A percentile compares a stretch with the other conserved stretches of the same genome.
Conservation (phyloP, 2,113 vertebrate genomes). For the Kryptolebias marmoratus region DNA sequence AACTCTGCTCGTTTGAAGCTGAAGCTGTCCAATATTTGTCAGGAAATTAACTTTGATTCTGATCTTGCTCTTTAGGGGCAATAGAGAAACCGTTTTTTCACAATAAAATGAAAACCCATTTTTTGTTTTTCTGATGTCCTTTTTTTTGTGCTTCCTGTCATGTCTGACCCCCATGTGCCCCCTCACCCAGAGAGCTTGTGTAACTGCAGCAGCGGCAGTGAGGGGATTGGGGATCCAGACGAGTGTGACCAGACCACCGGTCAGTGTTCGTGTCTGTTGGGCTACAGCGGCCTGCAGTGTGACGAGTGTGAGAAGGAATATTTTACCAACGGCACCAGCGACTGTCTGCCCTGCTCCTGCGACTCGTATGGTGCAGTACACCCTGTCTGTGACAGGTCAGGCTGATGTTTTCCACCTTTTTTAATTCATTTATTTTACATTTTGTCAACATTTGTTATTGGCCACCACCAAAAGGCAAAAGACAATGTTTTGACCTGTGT, state of each 20-base stretch:
- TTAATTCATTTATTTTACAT: background rate
- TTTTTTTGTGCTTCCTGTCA: background rate
- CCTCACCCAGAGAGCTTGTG: slow-evolving; percentile 48
- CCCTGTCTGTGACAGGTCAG: slow-evolving; percentile 81
- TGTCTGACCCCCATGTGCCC: background rate
- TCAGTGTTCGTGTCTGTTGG: slow-evolving; percentile 78
- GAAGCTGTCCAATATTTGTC: no score
- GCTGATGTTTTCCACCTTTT: background rate
- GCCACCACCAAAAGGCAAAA: no score
- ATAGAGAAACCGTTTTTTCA: no score
- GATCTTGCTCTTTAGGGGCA: no score
- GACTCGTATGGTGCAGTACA: slow-evolving; percentile 78
- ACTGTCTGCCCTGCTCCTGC: slow-evolving; percentile 79
- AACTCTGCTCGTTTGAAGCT: background rate
- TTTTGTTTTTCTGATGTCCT: background rate
- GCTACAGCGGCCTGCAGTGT: slow-evolving; percentile 79
- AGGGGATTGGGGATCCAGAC: slow-evolving; percentile 73
- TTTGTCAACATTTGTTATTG: background rate
- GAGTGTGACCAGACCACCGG: slow-evolving; percentile 76
- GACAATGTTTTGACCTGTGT: no score
- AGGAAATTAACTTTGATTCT: no score
- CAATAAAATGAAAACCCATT: background rate
- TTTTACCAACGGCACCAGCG: slow-evolving; percentile 80
- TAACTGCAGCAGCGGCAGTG: slow-evolving; percentile 80
- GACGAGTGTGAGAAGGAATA: slow-evolving; percentile 80